Conservation (phyloP, 2,888 invertebrate genomes). For the Platycnemis pennipes region DNA sequence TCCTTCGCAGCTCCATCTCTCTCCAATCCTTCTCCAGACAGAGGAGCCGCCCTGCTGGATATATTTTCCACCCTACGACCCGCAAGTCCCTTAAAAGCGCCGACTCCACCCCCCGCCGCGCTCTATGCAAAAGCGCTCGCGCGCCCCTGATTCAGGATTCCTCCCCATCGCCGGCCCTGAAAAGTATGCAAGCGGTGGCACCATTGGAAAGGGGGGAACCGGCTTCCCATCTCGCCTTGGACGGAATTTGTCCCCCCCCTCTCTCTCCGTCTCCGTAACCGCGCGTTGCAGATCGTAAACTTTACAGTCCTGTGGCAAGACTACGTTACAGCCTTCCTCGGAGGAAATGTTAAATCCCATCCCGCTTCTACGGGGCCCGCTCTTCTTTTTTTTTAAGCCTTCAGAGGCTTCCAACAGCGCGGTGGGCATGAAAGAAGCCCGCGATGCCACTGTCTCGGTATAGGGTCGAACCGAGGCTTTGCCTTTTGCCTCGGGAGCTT, state of each 20-base stretch:
- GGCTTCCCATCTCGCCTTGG: neutral
- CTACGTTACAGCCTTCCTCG: constrained; percentile 61
- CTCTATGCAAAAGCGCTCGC: neutral
- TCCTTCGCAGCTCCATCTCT: neutral
- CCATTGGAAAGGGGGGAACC: neutral
- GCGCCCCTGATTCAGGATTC: neutral
- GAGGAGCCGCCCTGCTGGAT: neutral
- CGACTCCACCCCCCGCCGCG: neutral
- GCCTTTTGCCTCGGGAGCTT: constrained; percentile 23
- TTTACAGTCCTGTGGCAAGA: constrained; percentile 47
- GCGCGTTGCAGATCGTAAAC: constrained; percentile 58
- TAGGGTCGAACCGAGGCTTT: neutral
- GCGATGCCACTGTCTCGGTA: neutral
- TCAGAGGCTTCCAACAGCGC: neutral
- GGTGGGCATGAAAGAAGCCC: neutral
- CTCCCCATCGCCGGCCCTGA: neutral
- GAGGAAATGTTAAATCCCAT: constrained; percentile 63
- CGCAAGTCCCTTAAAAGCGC: neutral
- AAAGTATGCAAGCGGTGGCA: neutral
- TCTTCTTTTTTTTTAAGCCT: neutral
- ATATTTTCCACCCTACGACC: neutral
- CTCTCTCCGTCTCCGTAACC: neutral
- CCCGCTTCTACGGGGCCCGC: neutral
- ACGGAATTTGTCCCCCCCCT: no score
- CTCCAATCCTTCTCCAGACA: neutral